Conservation (phyloP, 2,113 vertebrate genomes). For the Pyrgilauda ruficollis region DNA sequence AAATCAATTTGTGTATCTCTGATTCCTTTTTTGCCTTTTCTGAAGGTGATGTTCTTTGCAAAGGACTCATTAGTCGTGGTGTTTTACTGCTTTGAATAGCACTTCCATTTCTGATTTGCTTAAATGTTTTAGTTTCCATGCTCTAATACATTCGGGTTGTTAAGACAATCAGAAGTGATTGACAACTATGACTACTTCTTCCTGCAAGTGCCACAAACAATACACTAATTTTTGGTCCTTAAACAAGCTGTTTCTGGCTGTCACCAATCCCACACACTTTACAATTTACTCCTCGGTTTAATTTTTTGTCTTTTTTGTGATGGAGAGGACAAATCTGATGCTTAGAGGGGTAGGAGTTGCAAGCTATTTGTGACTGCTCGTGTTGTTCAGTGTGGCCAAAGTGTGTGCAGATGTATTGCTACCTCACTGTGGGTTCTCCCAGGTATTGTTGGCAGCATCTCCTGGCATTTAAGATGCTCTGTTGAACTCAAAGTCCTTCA, state of each 20-base stretch:
- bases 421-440: neutral
- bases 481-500: neutral
- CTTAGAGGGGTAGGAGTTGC: neutral
- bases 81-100: neutral
- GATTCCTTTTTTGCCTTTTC: conserved; percentile 34
- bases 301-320: neutral
- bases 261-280: neutral
- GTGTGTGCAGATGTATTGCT: neutral
- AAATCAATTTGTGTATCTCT: conserved; percentile 12
- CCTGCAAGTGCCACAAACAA: neutral
- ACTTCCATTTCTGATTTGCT: neutral
- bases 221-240: neutral
- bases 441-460: neutral
- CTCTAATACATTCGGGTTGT: neutral
- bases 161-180: neutral
- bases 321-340: neutral
- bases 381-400: neutral
- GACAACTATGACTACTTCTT: neutral
- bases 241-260: neutral
- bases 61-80: neutral
- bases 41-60: neutral
- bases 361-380: neutral
- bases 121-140: neutral
- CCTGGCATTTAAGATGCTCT: neutral
- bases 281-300: neutral